Evolutionary conservation across 2,888 invertebrate genomes (phyloP).

Genomic region (Blastobasis adustella): DNA sequence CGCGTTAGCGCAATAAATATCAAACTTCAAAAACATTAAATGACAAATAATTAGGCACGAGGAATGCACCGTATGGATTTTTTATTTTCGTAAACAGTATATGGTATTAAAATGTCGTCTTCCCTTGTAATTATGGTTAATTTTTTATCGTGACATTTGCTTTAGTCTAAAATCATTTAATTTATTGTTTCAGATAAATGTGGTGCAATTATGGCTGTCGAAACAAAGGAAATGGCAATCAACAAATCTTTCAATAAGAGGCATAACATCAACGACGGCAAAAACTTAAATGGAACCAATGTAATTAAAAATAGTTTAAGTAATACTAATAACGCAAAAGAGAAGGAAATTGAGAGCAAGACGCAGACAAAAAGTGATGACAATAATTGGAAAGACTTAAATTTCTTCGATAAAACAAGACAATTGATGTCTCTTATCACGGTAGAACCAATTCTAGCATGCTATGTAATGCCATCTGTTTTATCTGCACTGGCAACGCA

Average conservation of each 20-base stretch:
- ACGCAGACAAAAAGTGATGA: conserved; percentile 31
- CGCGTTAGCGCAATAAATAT: conserved; percentile 50
- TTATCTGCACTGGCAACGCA: conserved; percentile 86
- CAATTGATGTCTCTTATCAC: conserved; percentile 79
- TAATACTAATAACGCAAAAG: conserved; percentile 38
- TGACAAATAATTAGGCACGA: no score
- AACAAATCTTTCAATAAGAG: conserved; percentile 39
- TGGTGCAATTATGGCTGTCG: conserved; percentile 40
- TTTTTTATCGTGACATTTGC: no score
- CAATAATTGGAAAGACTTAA: conserved; percentile 64
- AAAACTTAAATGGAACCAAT: conserved; percentile 53
- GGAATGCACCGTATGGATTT: no score
- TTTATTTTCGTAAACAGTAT: no score
- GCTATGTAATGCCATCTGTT: conserved; percentile 80
- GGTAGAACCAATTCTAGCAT: conserved; percentile 84
- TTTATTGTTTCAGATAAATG: conserved; percentile 43
- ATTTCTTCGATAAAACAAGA: conserved; percentile 69
- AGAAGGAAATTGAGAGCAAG: conserved; percentile 19
- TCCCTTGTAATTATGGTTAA: no score
- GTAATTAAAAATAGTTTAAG: conserved; percentile 48
- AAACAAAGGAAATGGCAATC: conserved; percentile 41
- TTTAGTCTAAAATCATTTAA: no score
- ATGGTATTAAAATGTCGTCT: no score
- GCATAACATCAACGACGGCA: conserved; percentile 33
- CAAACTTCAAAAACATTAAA: conserved; percentile 25